Conservation (phyloP, 2,113 vertebrate genomes). For the Nesoenas mayeri region DNA sequence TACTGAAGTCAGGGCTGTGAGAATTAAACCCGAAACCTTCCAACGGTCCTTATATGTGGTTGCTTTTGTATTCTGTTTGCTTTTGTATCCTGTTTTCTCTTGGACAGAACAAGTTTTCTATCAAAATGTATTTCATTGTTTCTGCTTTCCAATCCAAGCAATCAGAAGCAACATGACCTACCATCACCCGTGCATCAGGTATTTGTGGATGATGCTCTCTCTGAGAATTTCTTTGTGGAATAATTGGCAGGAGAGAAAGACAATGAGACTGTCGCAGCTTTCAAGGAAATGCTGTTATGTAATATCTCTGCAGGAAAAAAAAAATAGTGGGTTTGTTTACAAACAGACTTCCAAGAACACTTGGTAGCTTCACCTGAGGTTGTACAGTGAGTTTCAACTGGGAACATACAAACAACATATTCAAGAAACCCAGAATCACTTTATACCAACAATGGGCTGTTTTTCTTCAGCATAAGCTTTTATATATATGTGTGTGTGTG, state of each 20-base stretch:
- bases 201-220: slow-evolving; percentile 86
- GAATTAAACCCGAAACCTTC: background rate
- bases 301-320: slow-evolving; percentile 82
- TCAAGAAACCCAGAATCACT: background rate
- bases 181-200: slow-evolving; percentile 92
- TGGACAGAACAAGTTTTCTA: background rate
- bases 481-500: no score
- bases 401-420: background rate
- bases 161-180: slow-evolving; percentile 66
- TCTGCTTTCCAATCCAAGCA: no score
- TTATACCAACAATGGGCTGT: background rate
- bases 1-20: background rate
- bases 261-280: slow-evolving; percentile 91
- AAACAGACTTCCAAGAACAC: background rate
- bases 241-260: slow-evolving; percentile 94
- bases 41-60: background rate
- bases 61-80: background rate
- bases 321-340: background rate
- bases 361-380: background rate
- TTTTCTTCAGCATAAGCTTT: background rate
- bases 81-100: background rate
- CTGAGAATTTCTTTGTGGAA: slow-evolving; percentile 93
- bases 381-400: background rate
- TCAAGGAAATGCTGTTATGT: slow-evolving; percentile 95
- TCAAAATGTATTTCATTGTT: background rate